phyloP scores from a whole-genome alignment of 2,888 invertebrate genomes.

The Chydorus sphaericus region DNA sequence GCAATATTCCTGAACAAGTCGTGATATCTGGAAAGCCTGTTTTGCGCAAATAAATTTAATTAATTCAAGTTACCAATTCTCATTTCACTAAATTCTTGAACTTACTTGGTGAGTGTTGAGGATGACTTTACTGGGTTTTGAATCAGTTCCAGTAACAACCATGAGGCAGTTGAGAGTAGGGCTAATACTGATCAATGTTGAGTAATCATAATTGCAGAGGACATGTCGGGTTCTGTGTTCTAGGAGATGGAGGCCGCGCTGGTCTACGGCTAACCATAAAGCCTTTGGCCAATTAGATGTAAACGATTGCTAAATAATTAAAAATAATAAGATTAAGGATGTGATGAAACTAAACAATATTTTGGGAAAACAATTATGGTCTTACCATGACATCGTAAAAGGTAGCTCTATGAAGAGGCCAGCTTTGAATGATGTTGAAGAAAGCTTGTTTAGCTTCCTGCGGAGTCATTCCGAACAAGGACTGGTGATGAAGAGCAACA shows the following conservation, averaged over 20 bases:
- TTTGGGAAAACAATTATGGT: not conserved
- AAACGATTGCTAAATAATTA: slow-evolving; percentile 63
- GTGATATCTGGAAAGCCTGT: slow-evolving; percentile 87
- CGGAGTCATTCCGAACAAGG: slow-evolving; percentile 68
- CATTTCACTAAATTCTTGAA: slow-evolving; percentile 17
- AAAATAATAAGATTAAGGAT: not conserved
- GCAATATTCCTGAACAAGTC: slow-evolving; percentile 76
- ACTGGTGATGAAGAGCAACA: slow-evolving; percentile 80
- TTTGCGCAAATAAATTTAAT: slow-evolving; percentile 18
- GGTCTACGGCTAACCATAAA: slow-evolving; percentile 84
- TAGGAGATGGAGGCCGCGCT: slow-evolving; percentile 74
- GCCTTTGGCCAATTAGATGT: slow-evolving; percentile 90
- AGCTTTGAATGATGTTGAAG: slow-evolving; percentile 78
- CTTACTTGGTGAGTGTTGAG: slow-evolving; percentile 76
- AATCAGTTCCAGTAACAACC: slow-evolving; percentile 77
- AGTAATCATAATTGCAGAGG: slow-evolving; percentile 80
- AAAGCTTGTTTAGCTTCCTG: slow-evolving; percentile 82
- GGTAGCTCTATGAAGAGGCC: slow-evolving; percentile 84
- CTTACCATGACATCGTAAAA: slow-evolving; percentile 86
- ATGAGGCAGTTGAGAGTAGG: slow-evolving; percentile 83
- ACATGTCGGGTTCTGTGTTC: slow-evolving; percentile 77
- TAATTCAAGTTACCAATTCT: slow-evolving; percentile 8
- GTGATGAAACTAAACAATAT: not conserved
- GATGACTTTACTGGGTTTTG: slow-evolving; percentile 86
- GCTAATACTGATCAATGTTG: slow-evolving; percentile 74